These are phyloP conservation scores for Trachurus trachurus DNA, from an alignment of 2,797 vertebrate genomes.

Conservation along the genomic window DNA sequence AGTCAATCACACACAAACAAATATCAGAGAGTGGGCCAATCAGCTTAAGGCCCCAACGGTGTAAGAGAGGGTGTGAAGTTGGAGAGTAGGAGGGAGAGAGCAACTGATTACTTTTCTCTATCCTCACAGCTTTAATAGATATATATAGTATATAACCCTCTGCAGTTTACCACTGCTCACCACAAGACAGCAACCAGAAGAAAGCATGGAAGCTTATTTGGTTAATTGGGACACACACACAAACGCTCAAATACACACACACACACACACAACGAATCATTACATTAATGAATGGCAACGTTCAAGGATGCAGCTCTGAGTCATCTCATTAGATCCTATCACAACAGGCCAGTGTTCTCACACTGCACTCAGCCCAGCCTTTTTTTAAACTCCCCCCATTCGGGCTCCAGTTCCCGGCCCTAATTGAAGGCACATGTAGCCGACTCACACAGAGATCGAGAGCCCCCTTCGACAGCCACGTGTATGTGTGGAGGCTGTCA, in stretches of 20 bases:
- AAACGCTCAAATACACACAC: not conserved
- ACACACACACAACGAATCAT: constrained; percentile 35
- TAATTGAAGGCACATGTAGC: constrained; percentile 85
- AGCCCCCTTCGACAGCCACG: constrained; percentile 42
- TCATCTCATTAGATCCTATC: constrained; percentile 80
- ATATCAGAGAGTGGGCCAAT: constrained; percentile 51
- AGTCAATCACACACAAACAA: constrained; percentile 66
- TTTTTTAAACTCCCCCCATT: constrained; percentile 56
- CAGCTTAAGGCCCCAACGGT: constrained; percentile 40
- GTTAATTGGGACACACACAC: constrained; percentile 37
- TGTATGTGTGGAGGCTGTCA: constrained; percentile 55
- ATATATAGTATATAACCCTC: constrained; percentile 6
- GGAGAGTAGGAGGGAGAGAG: constrained; percentile 15
- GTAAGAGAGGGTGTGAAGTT: constrained; percentile 5
- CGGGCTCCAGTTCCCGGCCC: constrained; percentile 53
- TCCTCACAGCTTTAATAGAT: constrained; percentile 17
- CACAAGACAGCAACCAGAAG: constrained; percentile 21
- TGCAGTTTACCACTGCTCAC: constrained; percentile 29
- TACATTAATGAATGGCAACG: constrained; percentile 65
- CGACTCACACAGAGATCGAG: constrained; percentile 44
- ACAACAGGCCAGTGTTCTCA: constrained; percentile 76
- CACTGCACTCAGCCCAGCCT: constrained; percentile 46
- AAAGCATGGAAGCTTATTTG: constrained; percentile 47
- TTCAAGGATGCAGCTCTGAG: constrained; percentile 67
- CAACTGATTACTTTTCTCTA: constrained; percentile 33